These are phyloP conservation scores for Drosophila oshimai DNA, from an alignment of 1,140 invertebrate genomes.

Conservation along the genomic window DNA sequence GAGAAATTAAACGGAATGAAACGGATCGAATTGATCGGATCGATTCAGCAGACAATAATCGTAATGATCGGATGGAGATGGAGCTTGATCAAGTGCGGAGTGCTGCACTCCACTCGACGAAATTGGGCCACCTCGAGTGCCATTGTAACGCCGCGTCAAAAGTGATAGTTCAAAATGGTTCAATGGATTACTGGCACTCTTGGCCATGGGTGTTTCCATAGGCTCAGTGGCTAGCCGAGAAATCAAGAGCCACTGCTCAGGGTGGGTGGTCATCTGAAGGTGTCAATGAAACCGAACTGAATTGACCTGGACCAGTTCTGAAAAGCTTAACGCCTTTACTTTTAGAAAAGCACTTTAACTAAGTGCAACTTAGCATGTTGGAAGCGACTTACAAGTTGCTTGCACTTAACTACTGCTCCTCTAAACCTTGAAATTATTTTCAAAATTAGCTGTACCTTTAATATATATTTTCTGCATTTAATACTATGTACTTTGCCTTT, in stretches of 20 bases:
- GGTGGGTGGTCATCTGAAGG: conserved; percentile 17
- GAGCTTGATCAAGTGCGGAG: conserved; percentile 51
- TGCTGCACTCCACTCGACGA: conserved; percentile 55
- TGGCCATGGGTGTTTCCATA: conserved; percentile 52
- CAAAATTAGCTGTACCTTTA: no score
- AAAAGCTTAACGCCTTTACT: no score
- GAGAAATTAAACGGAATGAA: conserved; percentile 53
- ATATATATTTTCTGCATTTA: not conserved
- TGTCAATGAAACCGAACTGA: not conserved
- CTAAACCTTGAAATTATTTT: not conserved
- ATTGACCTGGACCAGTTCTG: not conserved
- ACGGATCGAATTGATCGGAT: conserved; percentile 53
- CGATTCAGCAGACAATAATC: conserved; percentile 63
- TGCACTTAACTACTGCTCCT: no score
- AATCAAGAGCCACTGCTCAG: conserved; percentile 23
- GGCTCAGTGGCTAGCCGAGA: conserved; percentile 14
- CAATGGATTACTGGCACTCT: conserved; percentile 33
- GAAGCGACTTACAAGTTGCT: no score
- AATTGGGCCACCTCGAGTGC: conserved; percentile 74
- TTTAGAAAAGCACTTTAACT: not conserved
- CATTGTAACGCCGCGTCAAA: conserved; percentile 35
- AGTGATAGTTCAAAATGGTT: conserved; percentile 60
- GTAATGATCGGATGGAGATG: conserved; percentile 40
- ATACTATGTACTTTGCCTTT: not conserved
- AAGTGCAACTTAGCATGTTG: no score